Evolutionary conservation across 2,888 invertebrate species (phyloP), one percentile per base, ranked within the genome.

Genomic region (Drosophila ustulata): DNA sequence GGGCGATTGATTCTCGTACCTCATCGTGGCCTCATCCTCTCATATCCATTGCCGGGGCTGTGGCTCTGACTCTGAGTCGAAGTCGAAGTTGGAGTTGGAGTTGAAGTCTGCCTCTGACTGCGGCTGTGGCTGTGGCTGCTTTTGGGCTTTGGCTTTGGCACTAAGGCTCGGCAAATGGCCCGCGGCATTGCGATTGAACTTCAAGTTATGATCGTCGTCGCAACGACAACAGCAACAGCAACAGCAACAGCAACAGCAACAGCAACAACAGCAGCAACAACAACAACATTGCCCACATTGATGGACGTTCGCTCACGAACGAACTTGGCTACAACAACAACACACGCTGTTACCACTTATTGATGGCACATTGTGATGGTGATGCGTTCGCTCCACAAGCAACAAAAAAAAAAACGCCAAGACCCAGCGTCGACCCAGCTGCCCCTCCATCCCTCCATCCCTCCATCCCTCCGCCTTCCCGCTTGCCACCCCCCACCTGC

Each of bases 131-230:
- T 64, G 62, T 58, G 76, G 80, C 78, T 78, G 66, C 66, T 82
- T 80, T 82, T 84, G 82, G 82, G 85, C 83, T 84, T 82, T 84
- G 88, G 89, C 88, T 85, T 82, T 88, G 89, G 86, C 89, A 89
- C 86, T 85, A 91, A 91, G 91, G 90, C 90, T 86, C 88, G 91
- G 90, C 91, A 90, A 90, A 91, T 91, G 91, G 90, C 90, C 91
- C 85, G 91, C 90, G 90, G 90, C 90, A 85, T 90, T 90, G 91
- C 91, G 91, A 91, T 91, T 91, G 90, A 91, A 91, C 90, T 91
- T 89, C 89, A 89, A 91, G 91, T 91, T 91, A 91, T 91, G 91
- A 91, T 89, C 85, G 81, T 88, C 87, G 83, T 83, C 81, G 75
- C 71, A 66, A 66, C 62, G 64, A 45, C 67, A 65, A 64, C 66